phyloP scores from a whole-genome alignment of 2,888 invertebrate species.

The Sarcophaga caerulescens region DNA sequence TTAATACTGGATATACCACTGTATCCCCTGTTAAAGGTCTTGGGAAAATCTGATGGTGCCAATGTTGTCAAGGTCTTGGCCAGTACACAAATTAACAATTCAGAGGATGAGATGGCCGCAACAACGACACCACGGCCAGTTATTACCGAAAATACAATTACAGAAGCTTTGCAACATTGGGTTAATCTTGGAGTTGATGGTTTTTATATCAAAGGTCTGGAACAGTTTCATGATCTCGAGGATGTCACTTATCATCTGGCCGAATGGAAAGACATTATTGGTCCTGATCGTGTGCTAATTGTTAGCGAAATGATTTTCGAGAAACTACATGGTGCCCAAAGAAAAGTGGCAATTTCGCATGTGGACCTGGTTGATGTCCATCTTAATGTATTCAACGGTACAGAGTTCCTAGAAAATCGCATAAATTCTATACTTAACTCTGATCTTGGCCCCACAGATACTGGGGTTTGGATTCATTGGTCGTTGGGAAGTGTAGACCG shows the following conservation, averaged over 20 bases:
- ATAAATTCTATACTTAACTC: constrained; percentile 83
- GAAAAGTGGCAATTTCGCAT: constrained; percentile 84
- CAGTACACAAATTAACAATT: constrained; percentile 31
- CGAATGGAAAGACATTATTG: constrained; percentile 87
- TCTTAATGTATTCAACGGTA: constrained; percentile 84
- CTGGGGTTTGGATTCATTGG: constrained; percentile 91
- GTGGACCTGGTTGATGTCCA: constrained; percentile 88
- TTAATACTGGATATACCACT: constrained; percentile 90
- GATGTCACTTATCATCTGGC: constrained; percentile 84
- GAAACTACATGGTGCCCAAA: constrained; percentile 81
- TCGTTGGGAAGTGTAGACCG: constrained; percentile 85
- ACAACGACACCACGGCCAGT: constrained; percentile 38
- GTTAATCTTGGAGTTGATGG: constrained; percentile 91
- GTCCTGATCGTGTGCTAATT: constrained; percentile 85
- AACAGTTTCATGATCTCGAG: constrained; percentile 84
- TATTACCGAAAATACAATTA: constrained; percentile 81
- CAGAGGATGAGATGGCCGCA: neutral
- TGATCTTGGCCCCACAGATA: constrained; percentile 84
- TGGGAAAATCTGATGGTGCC: constrained; percentile 78
- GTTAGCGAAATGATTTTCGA: constrained; percentile 84
- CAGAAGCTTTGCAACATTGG: constrained; percentile 86
- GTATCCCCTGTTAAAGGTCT: constrained; percentile 81
- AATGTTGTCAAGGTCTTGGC: constrained; percentile 12
- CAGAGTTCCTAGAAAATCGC: constrained; percentile 83
- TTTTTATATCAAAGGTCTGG: constrained; percentile 92